A percentile compares a stretch with the other conserved stretches of the same genome.
phyloP scores from a whole-genome alignment of 2,113 vertebrate species.

The Sakesphorus luctuosus region DNA sequence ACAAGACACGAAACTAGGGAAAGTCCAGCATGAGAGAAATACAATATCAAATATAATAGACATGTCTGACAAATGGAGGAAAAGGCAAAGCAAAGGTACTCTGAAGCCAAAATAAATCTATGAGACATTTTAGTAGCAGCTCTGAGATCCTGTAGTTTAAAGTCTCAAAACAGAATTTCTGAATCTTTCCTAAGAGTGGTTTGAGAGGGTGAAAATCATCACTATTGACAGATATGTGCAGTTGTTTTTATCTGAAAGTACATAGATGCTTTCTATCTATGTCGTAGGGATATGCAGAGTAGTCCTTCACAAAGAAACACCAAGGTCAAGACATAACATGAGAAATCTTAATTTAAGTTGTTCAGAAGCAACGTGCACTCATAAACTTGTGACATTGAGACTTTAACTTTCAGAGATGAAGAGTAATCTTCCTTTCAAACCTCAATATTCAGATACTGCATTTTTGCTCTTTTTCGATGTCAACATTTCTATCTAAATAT shows the following conservation, averaged over 20 bases:
- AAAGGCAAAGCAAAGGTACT: background rate
- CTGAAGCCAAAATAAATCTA: background rate
- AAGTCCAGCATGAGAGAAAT: background rate
- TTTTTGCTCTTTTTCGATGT: background rate
- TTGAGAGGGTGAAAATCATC: background rate
- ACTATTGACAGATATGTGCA: background rate
- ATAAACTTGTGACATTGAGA: background rate
- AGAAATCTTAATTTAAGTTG: background rate
- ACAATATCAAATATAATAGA: background rate
- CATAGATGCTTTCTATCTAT: background rate
- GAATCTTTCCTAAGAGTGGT: background rate
- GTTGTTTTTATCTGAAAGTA: background rate
- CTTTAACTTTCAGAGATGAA: background rate
- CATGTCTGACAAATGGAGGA: background rate
- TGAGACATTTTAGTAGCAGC: background rate
- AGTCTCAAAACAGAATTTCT: background rate
- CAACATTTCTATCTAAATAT: background rate
- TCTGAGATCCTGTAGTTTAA: background rate
- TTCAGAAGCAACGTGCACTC: background rate
- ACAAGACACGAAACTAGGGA: background rate
- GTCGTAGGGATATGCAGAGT: background rate
- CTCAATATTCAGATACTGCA: background rate
- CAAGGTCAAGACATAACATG: fast-evolving
- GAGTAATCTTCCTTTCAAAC: background rate
- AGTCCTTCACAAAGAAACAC: background rate